Percentiles rank a stretch among this genome's conserved stretches.
Evolutionary conservation across 2,888 invertebrate genomes (phyloP).

Genomic region (Polylopha cassiicola): DNA sequence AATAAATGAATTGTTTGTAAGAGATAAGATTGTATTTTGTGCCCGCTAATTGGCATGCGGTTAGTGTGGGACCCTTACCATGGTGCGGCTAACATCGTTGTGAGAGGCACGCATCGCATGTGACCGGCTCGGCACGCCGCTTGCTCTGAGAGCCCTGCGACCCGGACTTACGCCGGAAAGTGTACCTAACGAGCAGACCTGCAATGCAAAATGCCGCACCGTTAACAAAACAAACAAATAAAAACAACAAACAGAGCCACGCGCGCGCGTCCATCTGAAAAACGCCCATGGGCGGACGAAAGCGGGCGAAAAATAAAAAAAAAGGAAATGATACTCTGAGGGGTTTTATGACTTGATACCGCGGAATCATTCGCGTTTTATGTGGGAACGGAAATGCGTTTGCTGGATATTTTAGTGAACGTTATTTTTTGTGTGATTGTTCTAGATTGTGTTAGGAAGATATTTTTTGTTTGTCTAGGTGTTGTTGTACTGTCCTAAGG

Average conservation of each 20-base stretch:
- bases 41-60: slow-evolving; percentile 40
- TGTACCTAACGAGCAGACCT: slow-evolving; percentile 79
- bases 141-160: slow-evolving; percentile 74
- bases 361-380: slow-evolving; percentile 59
- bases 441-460: too few species aligned
- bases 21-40: slow-evolving; percentile 35
- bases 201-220: slow-evolving; percentile 77
- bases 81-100: slow-evolving; percentile 75
- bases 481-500: too few species aligned
- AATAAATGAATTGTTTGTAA: slow-evolving; percentile 5
- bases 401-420: slow-evolving; percentile 38
- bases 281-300: slow-evolving; percentile 70
- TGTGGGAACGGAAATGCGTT: slow-evolving; percentile 52
- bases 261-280: slow-evolving; percentile 73
- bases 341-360: slow-evolving; percentile 62
- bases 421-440: slow-evolving; percentile 44
- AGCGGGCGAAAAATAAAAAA: slow-evolving; percentile 63
- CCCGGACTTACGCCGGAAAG: slow-evolving; percentile 78
- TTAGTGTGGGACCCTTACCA: slow-evolving; percentile 61
- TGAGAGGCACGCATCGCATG: slow-evolving; percentile 77
- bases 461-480: too few species aligned
- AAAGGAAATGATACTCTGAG: slow-evolving; percentile 56
- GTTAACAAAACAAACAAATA: slow-evolving; percentile 72
- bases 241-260: slow-evolving; percentile 59
- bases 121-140: slow-evolving; percentile 72